These are phyloP conservation scores for Drosophila pseudotalamancana DNA, from an alignment of 2,888 invertebrate species.

Conservation along the genomic window DNA sequence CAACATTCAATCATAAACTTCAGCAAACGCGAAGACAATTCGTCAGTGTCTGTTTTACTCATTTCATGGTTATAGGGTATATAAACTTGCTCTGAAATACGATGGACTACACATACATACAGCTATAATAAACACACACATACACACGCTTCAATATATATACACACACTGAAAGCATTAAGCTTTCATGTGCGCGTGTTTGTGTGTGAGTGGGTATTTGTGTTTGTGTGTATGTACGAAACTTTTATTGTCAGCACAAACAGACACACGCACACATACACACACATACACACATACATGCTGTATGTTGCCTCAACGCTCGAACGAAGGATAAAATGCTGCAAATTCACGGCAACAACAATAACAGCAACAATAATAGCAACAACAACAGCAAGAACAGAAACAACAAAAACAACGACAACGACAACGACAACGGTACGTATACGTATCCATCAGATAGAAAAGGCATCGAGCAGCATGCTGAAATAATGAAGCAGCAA, in stretches of 20 bases:
- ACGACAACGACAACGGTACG: slow-evolving; percentile 63
- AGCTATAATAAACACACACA: slow-evolving; percentile 45
- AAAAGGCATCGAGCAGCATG: slow-evolving; percentile 80
- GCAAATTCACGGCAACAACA: slow-evolving; percentile 76
- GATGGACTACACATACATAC: slow-evolving; percentile 68
- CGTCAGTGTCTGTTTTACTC: slow-evolving; percentile 7
- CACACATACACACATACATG: slow-evolving; percentile 22
- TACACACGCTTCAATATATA: slow-evolving; percentile 24
- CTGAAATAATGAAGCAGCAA: slow-evolving; percentile 80
- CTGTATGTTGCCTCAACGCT: slow-evolving; percentile 53
- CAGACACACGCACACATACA: slow-evolving; percentile 63
- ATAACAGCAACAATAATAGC: slow-evolving; percentile 23
- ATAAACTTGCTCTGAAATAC: slow-evolving; percentile 77
- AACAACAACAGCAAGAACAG: slow-evolving; percentile 17
- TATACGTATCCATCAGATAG: slow-evolving; percentile 81
- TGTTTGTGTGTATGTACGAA: slow-evolving; percentile 58
- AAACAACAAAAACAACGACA: slow-evolving; percentile 20
- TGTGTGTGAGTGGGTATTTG: slow-evolving; percentile 39
- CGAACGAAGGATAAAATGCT: slow-evolving; percentile 77
- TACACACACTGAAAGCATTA: slow-evolving; percentile 59
- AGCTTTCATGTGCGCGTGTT: slow-evolving; percentile 61
- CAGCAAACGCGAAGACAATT: slow-evolving; percentile 14
- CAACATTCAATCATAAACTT: not conserved
- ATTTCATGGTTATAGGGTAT: slow-evolving; percentile 55
- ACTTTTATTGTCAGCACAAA: slow-evolving; percentile 77